phyloP scores from a whole-genome alignment of 2,888 invertebrate genomes.

The Aradus depressus region DNA sequence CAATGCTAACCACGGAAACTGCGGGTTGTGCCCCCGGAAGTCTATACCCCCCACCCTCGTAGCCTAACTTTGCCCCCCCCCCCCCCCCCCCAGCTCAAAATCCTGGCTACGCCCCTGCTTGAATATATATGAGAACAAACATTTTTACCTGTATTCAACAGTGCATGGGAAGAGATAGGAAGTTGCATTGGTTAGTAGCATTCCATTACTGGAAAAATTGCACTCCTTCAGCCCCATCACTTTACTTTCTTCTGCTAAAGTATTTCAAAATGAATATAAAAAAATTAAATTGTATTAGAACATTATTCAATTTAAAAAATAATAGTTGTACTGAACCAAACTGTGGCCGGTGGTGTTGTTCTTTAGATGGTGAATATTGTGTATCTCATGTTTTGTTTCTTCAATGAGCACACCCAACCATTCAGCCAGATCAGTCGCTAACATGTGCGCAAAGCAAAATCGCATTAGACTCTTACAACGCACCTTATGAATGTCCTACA shows the following conservation, averaged over 20 bases:
- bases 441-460: slow-evolving; percentile 87
- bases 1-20: too few species aligned
- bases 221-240: neutral
- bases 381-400: slow-evolving; percentile 79
- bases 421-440: slow-evolving; percentile 87
- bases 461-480: slow-evolving; percentile 45
- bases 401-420: slow-evolving; percentile 80
- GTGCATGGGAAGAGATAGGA: slow-evolving; percentile 47
- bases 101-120: too few species aligned
- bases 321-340: neutral
- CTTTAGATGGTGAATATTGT: slow-evolving; percentile 32
- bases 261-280: neutral
- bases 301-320: neutral
- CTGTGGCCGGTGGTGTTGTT: slow-evolving; percentile 1
- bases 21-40: too few species aligned
- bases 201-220: neutral
- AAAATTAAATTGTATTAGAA: too few species aligned
- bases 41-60: too few species aligned
- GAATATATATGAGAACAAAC: neutral
- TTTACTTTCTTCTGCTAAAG: neutral
- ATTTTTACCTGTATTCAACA: slow-evolving; percentile 42
- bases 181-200: slow-evolving; percentile 33
- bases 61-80: too few species aligned
- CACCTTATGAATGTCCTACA: slow-evolving; percentile 4
- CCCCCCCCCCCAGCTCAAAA: too few species aligned